These are phyloP conservation scores for Gastrophryne carolinensis DNA, from an alignment of 2,797 vertebrate species.

Conservation along the genomic window DNA sequence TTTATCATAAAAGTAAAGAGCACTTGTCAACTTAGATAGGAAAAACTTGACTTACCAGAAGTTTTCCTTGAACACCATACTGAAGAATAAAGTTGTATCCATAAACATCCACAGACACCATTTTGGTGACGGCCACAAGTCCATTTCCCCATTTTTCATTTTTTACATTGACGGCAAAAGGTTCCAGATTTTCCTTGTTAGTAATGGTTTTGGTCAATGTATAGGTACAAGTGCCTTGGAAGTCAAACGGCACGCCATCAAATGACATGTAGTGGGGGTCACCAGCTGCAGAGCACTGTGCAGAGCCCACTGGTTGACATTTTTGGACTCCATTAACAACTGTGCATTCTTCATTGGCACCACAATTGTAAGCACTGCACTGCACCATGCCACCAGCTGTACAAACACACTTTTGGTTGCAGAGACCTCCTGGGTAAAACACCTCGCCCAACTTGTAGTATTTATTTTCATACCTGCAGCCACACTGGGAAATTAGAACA, in stretches of 20 bases:
- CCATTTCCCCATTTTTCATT: conserved; percentile 46
- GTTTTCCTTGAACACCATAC: conserved; percentile 51
- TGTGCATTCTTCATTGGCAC: conserved; percentile 65
- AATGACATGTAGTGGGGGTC: conserved; percentile 81
- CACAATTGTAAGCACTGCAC: conserved; percentile 68
- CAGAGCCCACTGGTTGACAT: conserved; percentile 67
- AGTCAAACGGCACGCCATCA: conserved; percentile 69
- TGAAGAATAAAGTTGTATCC: conserved; percentile 55
- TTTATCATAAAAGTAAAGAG: too few relatives aligned
- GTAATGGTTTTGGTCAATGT: conserved; percentile 56
- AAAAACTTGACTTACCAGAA: conserved; percentile 54
- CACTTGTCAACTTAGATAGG: too few relatives aligned
- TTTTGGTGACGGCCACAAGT: conserved; percentile 46
- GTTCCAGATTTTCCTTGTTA: conserved; percentile 53
- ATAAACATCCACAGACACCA: conserved; percentile 46
- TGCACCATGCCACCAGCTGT: conserved; percentile 49
- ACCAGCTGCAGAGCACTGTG: conserved; percentile 75
- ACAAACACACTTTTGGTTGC: conserved; percentile 67
- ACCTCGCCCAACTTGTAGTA: conserved; percentile 58
- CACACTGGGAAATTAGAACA: conserved; percentile 72
- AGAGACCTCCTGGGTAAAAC: conserved; percentile 36
- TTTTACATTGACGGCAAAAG: conserved; percentile 59
- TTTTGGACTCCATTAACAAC: conserved; percentile 65
- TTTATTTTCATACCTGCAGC: conserved; percentile 67
- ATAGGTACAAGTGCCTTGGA: conserved; percentile 78